Conservation (phyloP, 2,113 vertebrate species). For the Chlorodrepanis virens region DNA sequence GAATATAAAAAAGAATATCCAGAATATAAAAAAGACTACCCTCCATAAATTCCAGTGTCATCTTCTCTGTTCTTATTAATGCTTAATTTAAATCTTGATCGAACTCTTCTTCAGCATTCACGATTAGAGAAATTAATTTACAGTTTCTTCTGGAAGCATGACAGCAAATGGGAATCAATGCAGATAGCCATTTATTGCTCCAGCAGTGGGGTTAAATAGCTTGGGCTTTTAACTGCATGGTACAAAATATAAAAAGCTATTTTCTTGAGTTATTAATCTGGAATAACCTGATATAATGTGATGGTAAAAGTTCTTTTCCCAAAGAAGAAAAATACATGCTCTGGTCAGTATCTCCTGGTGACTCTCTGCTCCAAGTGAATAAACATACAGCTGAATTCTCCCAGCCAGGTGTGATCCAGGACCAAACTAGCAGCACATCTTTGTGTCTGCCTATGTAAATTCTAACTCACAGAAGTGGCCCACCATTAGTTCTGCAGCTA, state of each 20-base stretch:
- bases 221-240: slow-evolving; percentile 4
- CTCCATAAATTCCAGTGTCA: slow-evolving; percentile 45
- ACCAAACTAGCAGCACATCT: background rate
- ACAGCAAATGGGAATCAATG: background rate
- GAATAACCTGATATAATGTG: background rate
- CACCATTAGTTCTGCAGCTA: background rate
- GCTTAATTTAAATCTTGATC: slow-evolving; percentile 53
- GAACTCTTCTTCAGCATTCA: background rate
- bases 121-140: background rate
- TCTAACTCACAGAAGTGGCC: background rate
- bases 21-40: background rate
- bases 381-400: background rate
- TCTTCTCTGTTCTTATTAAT: slow-evolving; percentile 58
- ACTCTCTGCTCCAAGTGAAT: background rate
- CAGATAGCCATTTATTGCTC: slow-evolving; percentile 20
- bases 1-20: background rate
- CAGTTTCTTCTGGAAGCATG: slow-evolving; percentile 35
- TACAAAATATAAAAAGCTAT: slow-evolving; percentile 1
- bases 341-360: background rate
- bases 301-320: background rate
- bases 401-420: background rate
- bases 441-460: background rate
- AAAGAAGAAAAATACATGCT: background rate
- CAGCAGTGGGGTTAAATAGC: slow-evolving; percentile 22
- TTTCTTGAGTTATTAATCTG: slow-evolving; percentile 1